Conservation (phyloP, 2,888 invertebrate genomes). For the Torymus tubicola region DNA sequence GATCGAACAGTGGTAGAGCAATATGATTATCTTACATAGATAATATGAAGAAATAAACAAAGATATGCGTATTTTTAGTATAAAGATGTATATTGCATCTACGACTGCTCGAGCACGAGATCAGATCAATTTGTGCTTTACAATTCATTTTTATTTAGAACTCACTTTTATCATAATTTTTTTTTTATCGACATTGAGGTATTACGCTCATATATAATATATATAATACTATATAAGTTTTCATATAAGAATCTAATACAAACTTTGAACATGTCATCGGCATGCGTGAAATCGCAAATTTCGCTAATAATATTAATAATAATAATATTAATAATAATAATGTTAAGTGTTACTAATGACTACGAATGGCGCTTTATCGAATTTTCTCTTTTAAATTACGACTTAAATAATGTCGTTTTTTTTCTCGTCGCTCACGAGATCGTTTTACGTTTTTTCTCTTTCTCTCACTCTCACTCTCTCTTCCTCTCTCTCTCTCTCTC, state of each 20-base stretch:
- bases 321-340: constrained; percentile 51
- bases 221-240: constrained; percentile 57
- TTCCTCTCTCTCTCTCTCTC: constrained; percentile 30
- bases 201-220: constrained; percentile 58
- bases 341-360: constrained; percentile 49
- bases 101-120: constrained; percentile 69
- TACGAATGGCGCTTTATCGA: constrained; percentile 54
- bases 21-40: background rate
- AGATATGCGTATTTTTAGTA: background rate
- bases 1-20: constrained; percentile 68
- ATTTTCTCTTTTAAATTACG: constrained; percentile 43
- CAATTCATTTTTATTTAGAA: constrained; percentile 65
- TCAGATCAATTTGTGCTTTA: constrained; percentile 67
- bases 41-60: background rate
- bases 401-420: constrained; percentile 50
- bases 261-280: constrained; percentile 55
- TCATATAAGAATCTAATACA: constrained; percentile 57
- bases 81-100: constrained; percentile 44
- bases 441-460: constrained; percentile 12
- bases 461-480: background rate
- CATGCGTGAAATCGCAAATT: constrained; percentile 50
- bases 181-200: constrained; percentile 55
- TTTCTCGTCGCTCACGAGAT: constrained; percentile 48
- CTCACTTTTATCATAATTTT: constrained; percentile 59
- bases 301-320: constrained; percentile 52